Percentiles rank a stretch among this genome's conserved stretches.
Conservation (phyloP, 2,888 invertebrate genomes). For the Diaprepes abbreviatus region DNA sequence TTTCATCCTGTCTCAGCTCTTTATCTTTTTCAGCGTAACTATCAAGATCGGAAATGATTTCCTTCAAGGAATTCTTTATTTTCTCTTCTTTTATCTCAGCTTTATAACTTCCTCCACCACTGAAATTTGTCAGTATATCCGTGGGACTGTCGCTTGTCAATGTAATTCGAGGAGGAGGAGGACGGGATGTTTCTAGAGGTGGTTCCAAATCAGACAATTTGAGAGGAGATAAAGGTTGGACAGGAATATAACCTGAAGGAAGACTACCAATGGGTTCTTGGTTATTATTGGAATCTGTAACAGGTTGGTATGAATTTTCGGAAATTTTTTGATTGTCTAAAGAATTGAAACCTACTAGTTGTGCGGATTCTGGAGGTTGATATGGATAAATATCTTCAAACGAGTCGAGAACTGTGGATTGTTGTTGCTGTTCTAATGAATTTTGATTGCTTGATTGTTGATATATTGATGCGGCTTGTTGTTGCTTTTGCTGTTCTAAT, state of each 20-base stretch:
- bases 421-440: neutral
- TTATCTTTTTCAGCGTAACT: slow-evolving; percentile 70
- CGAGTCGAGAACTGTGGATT: neutral
- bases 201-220: slow-evolving; percentile 48
- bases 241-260: slow-evolving; percentile 54
- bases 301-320: neutral
- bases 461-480: neutral
- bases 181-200: slow-evolving; percentile 43
- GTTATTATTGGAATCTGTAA: slow-evolving; percentile 40
- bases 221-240: slow-evolving; percentile 53
- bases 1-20: slow-evolving; percentile 44
- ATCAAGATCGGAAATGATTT: slow-evolving; percentile 75
- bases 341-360: neutral
- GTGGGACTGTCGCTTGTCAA: slow-evolving; percentile 41
- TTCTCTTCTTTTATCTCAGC: slow-evolving; percentile 70
- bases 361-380: slow-evolving; percentile 5
- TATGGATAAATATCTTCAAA: slow-evolving; percentile 3
- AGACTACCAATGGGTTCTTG: slow-evolving; percentile 34
- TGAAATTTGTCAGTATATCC: slow-evolving; percentile 35
- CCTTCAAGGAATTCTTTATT: slow-evolving; percentile 72
- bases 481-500: neutral
- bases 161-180: slow-evolving; percentile 43
- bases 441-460: neutral
- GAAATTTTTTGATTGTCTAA: slow-evolving; percentile 11
- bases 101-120: slow-evolving; percentile 32